A percentile compares a stretch with the other conserved stretches of the same genome.
Conservation (phyloP, 2,888 invertebrate species). For the Galerucella nymphaeae region DNA sequence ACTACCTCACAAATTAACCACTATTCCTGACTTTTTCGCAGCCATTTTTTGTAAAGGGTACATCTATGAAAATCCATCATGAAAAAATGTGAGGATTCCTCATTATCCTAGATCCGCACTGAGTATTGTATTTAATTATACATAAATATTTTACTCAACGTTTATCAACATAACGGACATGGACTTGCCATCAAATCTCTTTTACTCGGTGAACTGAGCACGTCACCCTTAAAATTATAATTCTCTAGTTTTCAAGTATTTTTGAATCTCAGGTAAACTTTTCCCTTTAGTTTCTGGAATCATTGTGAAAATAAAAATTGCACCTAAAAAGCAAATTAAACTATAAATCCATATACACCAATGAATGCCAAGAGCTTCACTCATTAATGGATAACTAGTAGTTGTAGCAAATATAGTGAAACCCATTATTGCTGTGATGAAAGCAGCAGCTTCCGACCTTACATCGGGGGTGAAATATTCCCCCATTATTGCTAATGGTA, state of each 20-base stretch:
- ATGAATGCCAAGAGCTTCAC: conserved; percentile 17
- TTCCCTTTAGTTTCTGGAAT: conserved; percentile 32
- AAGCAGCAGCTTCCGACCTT: conserved; percentile 10
- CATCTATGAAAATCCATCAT: no score
- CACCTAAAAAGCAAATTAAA: conserved; percentile 15
- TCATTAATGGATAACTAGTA: conserved; percentile 22
- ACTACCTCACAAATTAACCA: no score
- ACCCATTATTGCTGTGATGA: conserved; percentile 16
- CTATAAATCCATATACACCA: conserved; percentile 30
- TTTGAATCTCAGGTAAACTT: conserved; percentile 20
- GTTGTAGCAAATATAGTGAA: conserved; percentile 25
- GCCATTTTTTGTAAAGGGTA: no score
- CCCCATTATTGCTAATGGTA: conserved; percentile 25
- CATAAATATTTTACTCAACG: no score
- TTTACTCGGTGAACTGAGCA: no score
- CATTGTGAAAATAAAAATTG: conserved; percentile 20
- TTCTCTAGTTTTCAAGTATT: conserved; percentile 21
- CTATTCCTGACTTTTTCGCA: no score
- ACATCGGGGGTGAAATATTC: conserved; percentile 18
- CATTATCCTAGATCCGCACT: no score
- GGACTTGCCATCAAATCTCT: no score
- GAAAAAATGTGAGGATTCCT: no score
- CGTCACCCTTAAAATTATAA: neutral
- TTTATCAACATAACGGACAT: no score
- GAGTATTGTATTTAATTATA: no score